Evolutionary conservation across 2,797 vertebrate species (phyloP), one percentile per base, ranked within the genome.

Genomic region (Anabas testudineus): DNA sequence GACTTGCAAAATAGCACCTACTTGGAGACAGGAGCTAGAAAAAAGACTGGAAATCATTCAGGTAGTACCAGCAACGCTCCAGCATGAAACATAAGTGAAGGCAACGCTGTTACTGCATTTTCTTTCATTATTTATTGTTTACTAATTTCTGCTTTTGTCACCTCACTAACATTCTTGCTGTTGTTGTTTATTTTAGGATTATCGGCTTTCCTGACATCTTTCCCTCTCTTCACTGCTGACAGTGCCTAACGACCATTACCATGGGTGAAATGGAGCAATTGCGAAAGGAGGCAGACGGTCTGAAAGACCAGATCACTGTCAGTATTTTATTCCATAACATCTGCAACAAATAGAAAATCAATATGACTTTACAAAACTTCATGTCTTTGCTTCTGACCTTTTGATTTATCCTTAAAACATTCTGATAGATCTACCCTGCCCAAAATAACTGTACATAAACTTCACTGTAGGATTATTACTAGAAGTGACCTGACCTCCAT

Each of bases 181-280:
- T 42, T 52, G 14, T 61, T 74, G 48, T 71, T 71, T 2, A 19
- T 85, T 67, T 69, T 75, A 92, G 89, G 79, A 81, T 82, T 76
- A 55, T 74, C 64, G 41, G 65, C 62, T 81, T 70, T 71, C 78
- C 86, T 81, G 77, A 81, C 60, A 71, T 88, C 81, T 85, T 70
- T 78, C 67, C 82, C 85, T 60, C 81, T 84, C 78, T 88, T 65
- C 64, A 48, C 53, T 76, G 76, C 87, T 90, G 87, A 90, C 79
- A 46, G 84, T 65, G 71, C 75, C 85, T 89, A 62, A 82, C 78
- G 76, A 76, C 81, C 83, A 86, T 82, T 79, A 83, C 85, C 87
- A 99, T 99, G 98, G 97, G 96, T 87, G 98, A 99, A 93, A 96
- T 99, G 89, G 98, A 98, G 64, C 90, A 99, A 89, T 87, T 99